Base-by-base conservation (phyloP, 2,888 invertebrate species). In the Alviniconcha strummeri region DNA sequence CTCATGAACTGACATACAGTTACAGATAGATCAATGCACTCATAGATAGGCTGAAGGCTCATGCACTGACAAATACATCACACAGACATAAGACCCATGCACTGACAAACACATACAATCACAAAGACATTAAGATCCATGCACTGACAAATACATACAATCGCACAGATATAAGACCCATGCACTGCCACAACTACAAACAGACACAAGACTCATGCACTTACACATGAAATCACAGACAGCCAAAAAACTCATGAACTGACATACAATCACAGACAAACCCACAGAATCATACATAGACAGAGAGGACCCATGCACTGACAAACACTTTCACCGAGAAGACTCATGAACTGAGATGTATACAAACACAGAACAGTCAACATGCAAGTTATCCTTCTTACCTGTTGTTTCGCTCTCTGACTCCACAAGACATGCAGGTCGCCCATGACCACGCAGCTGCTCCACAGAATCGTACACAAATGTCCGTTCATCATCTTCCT, bases 331-430 rank as follows among this genome's bases (percentile, higher is more conserved):
- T n/a, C 36, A 72, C 19, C 0, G 36, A 4, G 6, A 56, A 54
- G 3, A 19, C 17, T 13, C 64, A 69, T 17, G 17, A 11, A 69
- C n/a, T n/a, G 1, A 69, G 6, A n/a, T 7, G 17, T 17, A 69
- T 17, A 69, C 69, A 69, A 6, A 69, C 69, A 69, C 17, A 7
- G n/a, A 17, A 78, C 52, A 17, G 75, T 17, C n/a, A 79, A n/a
- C 19, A 82, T 77, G 36, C 36, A 36, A 36, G 36, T 36, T 36
- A 36, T 0, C 36, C 36, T 36, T 36, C 83, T 60, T 75, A 87
- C 88, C 86, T 82, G 87, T 78, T 19, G 86, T 85, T 69, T 86
- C 87, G 52, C 85, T 84, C 69, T 87, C 87, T n/a, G 87, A 86
- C 72, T 84, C 86, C 69, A 69, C n/a, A 7, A 80, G 64, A 15